Base-by-base conservation (phyloP, 2,113 vertebrate genomes). In the Ceyx cyanopectus region DNA sequence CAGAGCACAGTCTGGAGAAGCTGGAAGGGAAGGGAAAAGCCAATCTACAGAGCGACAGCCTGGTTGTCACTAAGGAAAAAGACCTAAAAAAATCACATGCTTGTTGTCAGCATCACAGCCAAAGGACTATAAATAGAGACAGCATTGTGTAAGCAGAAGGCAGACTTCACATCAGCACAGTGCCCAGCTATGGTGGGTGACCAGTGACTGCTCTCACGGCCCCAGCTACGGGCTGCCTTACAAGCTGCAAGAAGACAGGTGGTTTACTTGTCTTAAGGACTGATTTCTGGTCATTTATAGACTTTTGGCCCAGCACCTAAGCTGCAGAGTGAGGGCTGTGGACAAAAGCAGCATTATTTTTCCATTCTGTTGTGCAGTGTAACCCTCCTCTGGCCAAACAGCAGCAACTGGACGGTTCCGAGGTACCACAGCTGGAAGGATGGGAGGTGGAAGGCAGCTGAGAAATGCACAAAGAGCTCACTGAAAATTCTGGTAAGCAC, bases 331-430 rank as follows among this genome's bases (percentile, higher is more conserved):
- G 2, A 54, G 62, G 62, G 53, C 79, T 63, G 50, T 8, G 57
- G 26, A 60, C 82, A 88, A 57, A 53, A 53, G 34, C 62, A 85
- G 57, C 51, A 41, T 6, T 30, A 4, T 16, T 29, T n/a, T 50
- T 6, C 63, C 9, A 2, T 27, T 46, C 67, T 37, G 2, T 1
- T 12, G 34, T 1, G 3, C 1, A 2, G 1, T 7, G 19, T 48
- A 68, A 30, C 23, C 53, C 58, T 60, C 56, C 27, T 62, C 63
- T 14, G 34, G 66, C 66, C 48, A 24, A 20, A 27, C 53, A 51
- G 56, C 51, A 81, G 68, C 53, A 45, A 40, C 18, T 56, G 29
- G 18, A 7, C 1, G 34, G 29, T 34, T 37, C 74, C 27, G 14
- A 34, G 29, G 27, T 9, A 20, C 32, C 46, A 6, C 9, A 23